These are phyloP conservation scores for Hydrozoanthus gracilis DNA, from an alignment of 92 coral and sea anemone genomes.

Conservation along the genomic window DNA sequence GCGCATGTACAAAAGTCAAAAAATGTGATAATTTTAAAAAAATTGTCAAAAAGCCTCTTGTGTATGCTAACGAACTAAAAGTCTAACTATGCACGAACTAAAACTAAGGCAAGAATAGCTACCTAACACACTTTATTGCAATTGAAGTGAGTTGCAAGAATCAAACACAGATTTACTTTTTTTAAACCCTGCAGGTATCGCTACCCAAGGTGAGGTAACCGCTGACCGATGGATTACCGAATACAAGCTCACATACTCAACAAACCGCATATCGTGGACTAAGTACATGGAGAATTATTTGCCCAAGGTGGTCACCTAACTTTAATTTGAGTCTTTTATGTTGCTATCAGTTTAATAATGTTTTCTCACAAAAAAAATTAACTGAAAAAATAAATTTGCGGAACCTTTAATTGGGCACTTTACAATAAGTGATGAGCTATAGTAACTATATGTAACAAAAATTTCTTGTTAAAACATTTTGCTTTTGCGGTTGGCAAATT, in stretches of 20 bases:
- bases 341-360: neutral
- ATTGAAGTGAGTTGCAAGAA: neutral
- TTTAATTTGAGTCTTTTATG: neutral
- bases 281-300: slow-evolving; percentile 84
- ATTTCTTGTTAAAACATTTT: no score
- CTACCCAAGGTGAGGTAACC: slow-evolving; percentile 88
- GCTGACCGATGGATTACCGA: slow-evolving; percentile 90
- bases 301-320: slow-evolving; percentile 60
- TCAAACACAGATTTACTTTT: neutral
- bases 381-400: neutral
- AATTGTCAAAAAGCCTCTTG: no score
- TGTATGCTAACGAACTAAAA: no score
- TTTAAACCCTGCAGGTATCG: slow-evolving; percentile 70
- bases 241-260: slow-evolving; percentile 81
- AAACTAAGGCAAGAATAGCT: neutral
- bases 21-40: no score
- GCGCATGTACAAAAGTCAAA: no score
- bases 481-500: no score
- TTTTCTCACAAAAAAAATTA: neutral
- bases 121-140: neutral
- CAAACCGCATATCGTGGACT: slow-evolving; percentile 81
- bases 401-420: no score
- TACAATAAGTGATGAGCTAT: no score
- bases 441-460: no score
- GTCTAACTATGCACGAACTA: neutral